These are phyloP conservation scores for Jaculus jaculus DNA, from an alignment of 2,113 vertebrate genomes.

Conservation along the genomic window DNA sequence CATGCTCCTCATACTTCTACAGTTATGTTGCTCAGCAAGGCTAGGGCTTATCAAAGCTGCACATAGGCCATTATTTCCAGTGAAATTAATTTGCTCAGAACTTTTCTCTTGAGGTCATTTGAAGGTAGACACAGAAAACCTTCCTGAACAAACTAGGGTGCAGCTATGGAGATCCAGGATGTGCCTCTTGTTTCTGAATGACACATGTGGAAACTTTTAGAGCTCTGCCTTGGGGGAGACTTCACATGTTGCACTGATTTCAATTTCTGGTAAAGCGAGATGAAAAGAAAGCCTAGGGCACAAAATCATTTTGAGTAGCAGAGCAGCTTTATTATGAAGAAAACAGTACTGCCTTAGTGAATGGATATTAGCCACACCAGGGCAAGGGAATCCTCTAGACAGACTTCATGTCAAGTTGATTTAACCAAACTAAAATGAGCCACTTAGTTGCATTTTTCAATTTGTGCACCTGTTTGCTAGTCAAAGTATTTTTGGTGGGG, in stretches of 20 bases:
- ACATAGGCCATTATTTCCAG: background rate
- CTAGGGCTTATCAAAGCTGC: background rate
- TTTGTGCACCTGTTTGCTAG: background rate
- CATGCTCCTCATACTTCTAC: background rate
- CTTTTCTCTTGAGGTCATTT: background rate
- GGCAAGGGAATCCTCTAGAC: background rate
- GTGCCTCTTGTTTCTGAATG: background rate
- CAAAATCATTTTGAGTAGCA: slow-evolving; percentile 2
- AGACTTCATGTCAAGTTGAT: background rate
- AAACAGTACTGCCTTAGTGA: background rate
- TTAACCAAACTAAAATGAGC: slow-evolving; percentile 29
- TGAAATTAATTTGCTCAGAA: slow-evolving; percentile 45
- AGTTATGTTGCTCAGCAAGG: slow-evolving; percentile 8
- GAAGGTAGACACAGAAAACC: slow-evolving; percentile 5
- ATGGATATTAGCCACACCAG: background rate
- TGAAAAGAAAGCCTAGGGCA: slow-evolving; percentile 23
- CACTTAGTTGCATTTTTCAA: slow-evolving; percentile 10
- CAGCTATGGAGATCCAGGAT: background rate
- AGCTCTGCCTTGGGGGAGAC: background rate
- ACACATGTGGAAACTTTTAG: background rate
- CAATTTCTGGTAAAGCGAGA: slow-evolving; percentile 29
- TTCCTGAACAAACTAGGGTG: slow-evolving; percentile 32
- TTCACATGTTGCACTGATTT: background rate
- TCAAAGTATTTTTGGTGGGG: background rate
- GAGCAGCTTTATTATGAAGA: background rate